These are phyloP conservation scores for Echinometra lucunter DNA, from an alignment of 53 echinoderm and acorn worm genomes.

Conservation along the genomic window DNA sequence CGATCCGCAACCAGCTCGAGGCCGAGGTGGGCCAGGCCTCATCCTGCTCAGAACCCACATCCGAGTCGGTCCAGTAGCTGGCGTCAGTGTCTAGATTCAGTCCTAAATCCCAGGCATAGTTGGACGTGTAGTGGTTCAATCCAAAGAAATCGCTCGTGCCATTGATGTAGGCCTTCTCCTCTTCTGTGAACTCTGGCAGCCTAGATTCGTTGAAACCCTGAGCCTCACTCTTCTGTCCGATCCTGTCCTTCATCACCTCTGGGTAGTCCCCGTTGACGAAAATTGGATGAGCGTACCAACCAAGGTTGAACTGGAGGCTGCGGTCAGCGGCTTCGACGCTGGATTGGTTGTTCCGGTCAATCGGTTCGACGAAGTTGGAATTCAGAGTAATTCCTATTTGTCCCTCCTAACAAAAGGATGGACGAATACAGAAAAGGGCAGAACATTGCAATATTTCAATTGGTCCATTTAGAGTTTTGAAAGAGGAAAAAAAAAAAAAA, in stretches of 20 bases:
- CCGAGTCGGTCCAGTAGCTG: slow-evolving; percentile 78
- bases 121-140: slow-evolving; percentile 86
- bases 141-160: slow-evolving; percentile 89
- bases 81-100: slow-evolving; percentile 9
- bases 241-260: slow-evolving; percentile 77
- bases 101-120: slow-evolving; percentile 62
- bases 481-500: neutral
- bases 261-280: slow-evolving; percentile 89
- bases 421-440: neutral
- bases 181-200: slow-evolving; percentile 82
- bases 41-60: slow-evolving; percentile 70
- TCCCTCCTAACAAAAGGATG: slow-evolving; percentile 63
- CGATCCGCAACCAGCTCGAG: slow-evolving; percentile 82
- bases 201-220: slow-evolving; percentile 78
- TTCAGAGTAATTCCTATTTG: slow-evolving; percentile 87
- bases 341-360: slow-evolving; percentile 62
- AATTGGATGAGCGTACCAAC: slow-evolving; percentile 90
- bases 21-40: slow-evolving; percentile 76
- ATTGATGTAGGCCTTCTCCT: slow-evolving; percentile 73
- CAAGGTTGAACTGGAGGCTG: slow-evolving; percentile 77
- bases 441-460: neutral
- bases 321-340: slow-evolving; percentile 84
- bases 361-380: slow-evolving; percentile 79
- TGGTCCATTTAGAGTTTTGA: neutral
- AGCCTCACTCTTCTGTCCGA: slow-evolving; percentile 75